phyloP scores from a whole-genome alignment of 1,140 invertebrate species.

The Heliconius eleuchia region DNA sequence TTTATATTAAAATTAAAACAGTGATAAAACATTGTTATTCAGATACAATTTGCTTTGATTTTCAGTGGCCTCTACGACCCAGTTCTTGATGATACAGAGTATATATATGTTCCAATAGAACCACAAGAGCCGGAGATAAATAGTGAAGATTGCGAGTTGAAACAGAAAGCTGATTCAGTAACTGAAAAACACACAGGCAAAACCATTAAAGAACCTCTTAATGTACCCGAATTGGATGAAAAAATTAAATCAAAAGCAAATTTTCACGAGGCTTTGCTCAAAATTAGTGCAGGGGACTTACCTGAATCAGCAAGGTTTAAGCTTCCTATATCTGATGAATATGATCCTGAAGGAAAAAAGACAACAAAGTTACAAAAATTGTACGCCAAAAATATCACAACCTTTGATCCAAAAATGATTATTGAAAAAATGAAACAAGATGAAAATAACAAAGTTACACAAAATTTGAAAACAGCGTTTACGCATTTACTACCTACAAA shows the following conservation, averaged over 20 bases:
- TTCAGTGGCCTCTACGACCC: constrained; percentile 69
- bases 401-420: constrained; percentile 29
- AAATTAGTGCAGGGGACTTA: constrained; percentile 33
- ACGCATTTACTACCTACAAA: background rate
- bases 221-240: constrained; percentile 13
- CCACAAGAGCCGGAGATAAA: constrained; percentile 45
- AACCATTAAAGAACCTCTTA: constrained; percentile 22
- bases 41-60: constrained; percentile 13
- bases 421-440: constrained; percentile 1
- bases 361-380: constrained; percentile 39
- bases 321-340: constrained; percentile 63
- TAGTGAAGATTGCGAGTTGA: background rate
- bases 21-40: background rate
- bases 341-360: constrained; percentile 58
- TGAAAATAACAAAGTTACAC: background rate
- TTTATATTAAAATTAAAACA: background rate
- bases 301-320: constrained; percentile 58
- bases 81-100: constrained; percentile 60
- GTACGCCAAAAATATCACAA: constrained; percentile 14
- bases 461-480: background rate
- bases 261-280: constrained; percentile 24
- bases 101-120: constrained; percentile 52
- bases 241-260: constrained; percentile 20
- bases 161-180: background rate
- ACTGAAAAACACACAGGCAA: background rate